These are phyloP conservation scores for Indicator indicator DNA, from an alignment of 2,113 vertebrate genomes.

Conservation along the genomic window DNA sequence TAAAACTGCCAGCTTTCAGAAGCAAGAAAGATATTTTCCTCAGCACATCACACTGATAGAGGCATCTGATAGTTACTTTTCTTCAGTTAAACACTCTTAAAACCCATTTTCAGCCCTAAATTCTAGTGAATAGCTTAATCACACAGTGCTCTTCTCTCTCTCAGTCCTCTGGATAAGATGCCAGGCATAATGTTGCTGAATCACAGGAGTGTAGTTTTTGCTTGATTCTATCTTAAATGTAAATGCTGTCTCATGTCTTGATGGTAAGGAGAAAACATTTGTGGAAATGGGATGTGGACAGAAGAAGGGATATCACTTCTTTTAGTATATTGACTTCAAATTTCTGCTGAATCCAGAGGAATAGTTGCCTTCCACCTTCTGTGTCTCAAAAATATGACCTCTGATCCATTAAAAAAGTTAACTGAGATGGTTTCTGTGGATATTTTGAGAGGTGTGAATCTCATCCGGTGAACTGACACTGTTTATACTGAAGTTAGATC, in stretches of 20 bases:
- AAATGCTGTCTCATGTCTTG: not conserved
- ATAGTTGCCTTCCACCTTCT: not conserved
- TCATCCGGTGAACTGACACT: not conserved
- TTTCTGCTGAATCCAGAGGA: not conserved
- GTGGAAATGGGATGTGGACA: not conserved
- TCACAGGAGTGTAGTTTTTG: not conserved
- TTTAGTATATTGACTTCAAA: not conserved
- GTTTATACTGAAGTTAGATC: not conserved
- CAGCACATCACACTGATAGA: not conserved
- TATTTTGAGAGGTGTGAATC: not conserved
- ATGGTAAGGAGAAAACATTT: not conserved
- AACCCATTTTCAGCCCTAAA: not conserved
- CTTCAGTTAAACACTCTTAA: not conserved
- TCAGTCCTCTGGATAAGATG: not conserved
- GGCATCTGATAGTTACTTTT: not conserved
- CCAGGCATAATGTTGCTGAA: not conserved
- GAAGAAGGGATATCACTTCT: not conserved
- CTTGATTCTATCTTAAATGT: not conserved
- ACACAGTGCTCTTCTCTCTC: not conserved
- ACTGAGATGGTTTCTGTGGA: not conserved
- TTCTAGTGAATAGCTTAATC: not conserved
- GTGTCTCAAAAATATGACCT: not conserved
- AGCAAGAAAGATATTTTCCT: not conserved
- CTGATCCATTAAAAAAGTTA: not conserved
- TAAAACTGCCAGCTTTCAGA: not conserved